phyloP scores from a whole-genome alignment of 2,888 invertebrate species.

The Cetonia aurata region DNA sequence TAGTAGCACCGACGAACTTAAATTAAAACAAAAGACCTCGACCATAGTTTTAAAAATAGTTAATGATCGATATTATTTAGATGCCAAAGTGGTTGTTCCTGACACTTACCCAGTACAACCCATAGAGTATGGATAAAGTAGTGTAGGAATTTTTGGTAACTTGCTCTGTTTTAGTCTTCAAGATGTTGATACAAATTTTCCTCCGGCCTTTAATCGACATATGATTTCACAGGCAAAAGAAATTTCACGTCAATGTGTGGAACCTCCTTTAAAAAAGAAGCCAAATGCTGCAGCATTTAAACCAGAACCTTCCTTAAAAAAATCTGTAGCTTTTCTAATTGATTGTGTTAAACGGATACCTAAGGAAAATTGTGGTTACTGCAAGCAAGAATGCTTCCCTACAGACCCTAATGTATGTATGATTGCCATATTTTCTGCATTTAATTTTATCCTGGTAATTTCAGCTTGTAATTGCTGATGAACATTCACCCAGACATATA shows the following conservation, averaged over 20 bases:
- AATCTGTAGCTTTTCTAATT: slow-evolving; percentile 72
- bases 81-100: slow-evolving; percentile 72
- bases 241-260: slow-evolving; percentile 77
- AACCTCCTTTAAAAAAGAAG: slow-evolving; percentile 74
- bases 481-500: slow-evolving; percentile 71
- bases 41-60: slow-evolving; percentile 71
- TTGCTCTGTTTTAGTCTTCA: slow-evolving; percentile 68
- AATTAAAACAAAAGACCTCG: slow-evolving; percentile 76
- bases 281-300: slow-evolving; percentile 71
- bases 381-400: slow-evolving; percentile 74
- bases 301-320: slow-evolving; percentile 73
- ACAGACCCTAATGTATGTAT: slow-evolving; percentile 67
- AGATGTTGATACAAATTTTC: slow-evolving; percentile 75
- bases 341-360: slow-evolving; percentile 74
- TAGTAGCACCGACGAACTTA: slow-evolving; percentile 70
- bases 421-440: background rate
- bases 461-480: slow-evolving; percentile 70
- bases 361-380: slow-evolving; percentile 74
- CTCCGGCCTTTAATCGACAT: slow-evolving; percentile 72
- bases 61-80: slow-evolving; percentile 73
- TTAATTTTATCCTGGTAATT: slow-evolving; percentile 48
- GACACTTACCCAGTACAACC: slow-evolving; percentile 73
- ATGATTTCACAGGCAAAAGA: slow-evolving; percentile 77
- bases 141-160: slow-evolving; percentile 3
- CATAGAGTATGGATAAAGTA: slow-evolving; percentile 66